These are phyloP conservation scores for Ricordea florida DNA, from an alignment of 92 coral and sea anemone genomes.

Conservation along the genomic window DNA sequence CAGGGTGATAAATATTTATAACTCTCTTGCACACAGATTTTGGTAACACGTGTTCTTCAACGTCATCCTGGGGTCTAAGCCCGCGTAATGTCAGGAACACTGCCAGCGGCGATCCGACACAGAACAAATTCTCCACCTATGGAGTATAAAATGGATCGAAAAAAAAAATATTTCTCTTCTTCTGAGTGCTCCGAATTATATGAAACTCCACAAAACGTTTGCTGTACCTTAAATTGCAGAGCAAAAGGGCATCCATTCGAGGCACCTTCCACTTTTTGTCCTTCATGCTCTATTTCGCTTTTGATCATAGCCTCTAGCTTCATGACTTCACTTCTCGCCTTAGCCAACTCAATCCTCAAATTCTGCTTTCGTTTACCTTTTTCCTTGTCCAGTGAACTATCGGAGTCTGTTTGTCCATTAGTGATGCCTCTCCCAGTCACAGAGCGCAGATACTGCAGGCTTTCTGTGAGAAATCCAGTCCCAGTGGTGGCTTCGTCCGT, in stretches of 20 bases:
- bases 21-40: slow-evolving; percentile 89
- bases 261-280: slow-evolving; percentile 14
- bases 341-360: slow-evolving; percentile 78
- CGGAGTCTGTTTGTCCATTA: background rate
- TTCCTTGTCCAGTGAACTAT: background rate
- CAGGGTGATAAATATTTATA: slow-evolving; percentile 93
- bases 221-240: slow-evolving; percentile 82
- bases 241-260: slow-evolving; percentile 66
- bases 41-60: slow-evolving; percentile 93
- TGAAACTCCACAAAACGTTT: background rate
- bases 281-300: slow-evolving; percentile 61
- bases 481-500: slow-evolving; percentile 67
- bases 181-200: no score
- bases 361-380: slow-evolving; percentile 68
- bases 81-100: slow-evolving; percentile 94
- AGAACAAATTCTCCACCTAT: slow-evolving; percentile 87
- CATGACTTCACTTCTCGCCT: slow-evolving; percentile 83
- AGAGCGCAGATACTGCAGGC: slow-evolving; percentile 78
- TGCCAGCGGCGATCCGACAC: slow-evolving; percentile 96
- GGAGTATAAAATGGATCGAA: background rate
- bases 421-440: slow-evolving; percentile 32
- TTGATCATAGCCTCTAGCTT: slow-evolving; percentile 82
- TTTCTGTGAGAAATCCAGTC: slow-evolving; percentile 93
- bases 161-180: background rate
- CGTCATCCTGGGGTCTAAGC: slow-evolving; percentile 89